These are phyloP conservation scores for Xiphias gladius DNA, from an alignment of 2,113 vertebrate genomes.

Conservation along the genomic window DNA sequence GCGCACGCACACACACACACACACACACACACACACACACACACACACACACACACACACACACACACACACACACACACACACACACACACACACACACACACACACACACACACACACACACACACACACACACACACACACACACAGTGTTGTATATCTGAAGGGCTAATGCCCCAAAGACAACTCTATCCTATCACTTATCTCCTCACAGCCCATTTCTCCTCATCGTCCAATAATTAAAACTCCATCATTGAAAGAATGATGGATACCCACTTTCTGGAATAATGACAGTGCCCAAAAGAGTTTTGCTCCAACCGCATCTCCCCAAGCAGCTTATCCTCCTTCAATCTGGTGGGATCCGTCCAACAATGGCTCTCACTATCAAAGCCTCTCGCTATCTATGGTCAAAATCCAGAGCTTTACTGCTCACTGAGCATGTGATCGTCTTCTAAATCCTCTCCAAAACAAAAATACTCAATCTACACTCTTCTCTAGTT, in stretches of 20 bases:
- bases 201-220: conserved; percentile 63
- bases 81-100: too few relatives aligned
- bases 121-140: neutral
- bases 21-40: too few relatives aligned
- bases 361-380: conserved; percentile 66
- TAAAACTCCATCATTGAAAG: conserved; percentile 70
- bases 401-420: conserved; percentile 68
- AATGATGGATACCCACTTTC: conserved; percentile 53
- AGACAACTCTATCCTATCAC: conserved; percentile 43
- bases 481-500: neutral
- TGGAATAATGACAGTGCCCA: conserved; percentile 58
- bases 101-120: neutral
- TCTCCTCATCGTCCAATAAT: conserved; percentile 60
- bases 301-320: conserved; percentile 60
- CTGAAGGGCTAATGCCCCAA: conserved; percentile 35
- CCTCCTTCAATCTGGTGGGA: conserved; percentile 65
- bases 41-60: too few relatives aligned
- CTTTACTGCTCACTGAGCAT: conserved; percentile 50
- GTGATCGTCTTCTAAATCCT: conserved; percentile 42
- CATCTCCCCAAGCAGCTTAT: conserved; percentile 68
- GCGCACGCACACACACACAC: neutral
- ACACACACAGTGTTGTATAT: neutral
- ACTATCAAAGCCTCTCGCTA: conserved; percentile 65
- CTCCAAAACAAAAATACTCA: conserved; percentile 33
- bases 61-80: neutral